phyloP scores from a whole-genome alignment of 1,140 invertebrate species.

The Trissolcus basalis region DNA sequence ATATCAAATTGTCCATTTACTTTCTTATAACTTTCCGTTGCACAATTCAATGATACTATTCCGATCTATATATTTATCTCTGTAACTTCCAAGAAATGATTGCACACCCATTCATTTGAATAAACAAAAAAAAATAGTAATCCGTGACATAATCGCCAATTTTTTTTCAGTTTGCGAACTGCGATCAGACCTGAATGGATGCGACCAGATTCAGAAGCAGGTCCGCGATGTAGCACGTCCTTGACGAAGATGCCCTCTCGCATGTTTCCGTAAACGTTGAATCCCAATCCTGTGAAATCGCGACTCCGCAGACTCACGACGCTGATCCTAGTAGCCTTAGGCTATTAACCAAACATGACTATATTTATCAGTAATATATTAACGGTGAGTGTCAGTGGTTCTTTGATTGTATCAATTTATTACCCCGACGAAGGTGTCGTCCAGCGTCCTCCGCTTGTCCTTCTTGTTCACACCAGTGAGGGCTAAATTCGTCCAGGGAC shows the following conservation, averaged over 20 bases:
- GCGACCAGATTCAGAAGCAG: conserved; percentile 88
- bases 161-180: too few relatives aligned
- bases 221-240: conserved; percentile 89
- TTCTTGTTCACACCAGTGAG: conserved; percentile 71
- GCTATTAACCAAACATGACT: conserved; percentile 54
- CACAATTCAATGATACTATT: too few relatives aligned
- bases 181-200: conserved; percentile 85
- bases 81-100: too few relatives aligned
- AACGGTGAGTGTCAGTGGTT: conserved; percentile 16
- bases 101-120: too few relatives aligned
- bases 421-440: conserved; percentile 82
- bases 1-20: too few relatives aligned
- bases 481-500: conserved; percentile 77
- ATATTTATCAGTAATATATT: conserved; percentile 34
- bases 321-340: conserved; percentile 74
- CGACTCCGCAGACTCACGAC: conserved; percentile 86
- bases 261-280: conserved; percentile 92
- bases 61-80: too few relatives aligned
- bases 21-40: too few relatives aligned
- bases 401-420: conserved; percentile 52
- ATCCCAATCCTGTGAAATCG: conserved; percentile 93
- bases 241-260: conserved; percentile 92
- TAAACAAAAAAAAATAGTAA: too few relatives aligned
- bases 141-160: too few relatives aligned
- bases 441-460: conserved; percentile 79